phyloP scores from a whole-genome alignment of 2,113 vertebrate genomes.

The Pardalotus punctatus region DNA sequence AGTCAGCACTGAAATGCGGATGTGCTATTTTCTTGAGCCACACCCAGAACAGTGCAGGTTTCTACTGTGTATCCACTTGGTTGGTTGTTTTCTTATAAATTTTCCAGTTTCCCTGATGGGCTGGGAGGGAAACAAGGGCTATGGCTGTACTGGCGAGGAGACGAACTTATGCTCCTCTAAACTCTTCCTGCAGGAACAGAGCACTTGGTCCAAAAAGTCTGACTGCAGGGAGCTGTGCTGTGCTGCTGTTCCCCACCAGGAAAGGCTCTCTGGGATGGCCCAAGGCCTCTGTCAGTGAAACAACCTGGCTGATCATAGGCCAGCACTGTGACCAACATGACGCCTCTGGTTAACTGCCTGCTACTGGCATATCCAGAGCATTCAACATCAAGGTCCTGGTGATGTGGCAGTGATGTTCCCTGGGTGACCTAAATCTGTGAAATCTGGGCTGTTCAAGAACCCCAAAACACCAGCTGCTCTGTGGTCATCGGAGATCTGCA shows the following conservation, averaged over 20 bases:
- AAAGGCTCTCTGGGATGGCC: neutral
- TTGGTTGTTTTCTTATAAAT: neutral
- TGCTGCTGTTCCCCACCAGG: neutral
- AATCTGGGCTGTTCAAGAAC: neutral
- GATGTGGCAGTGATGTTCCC: neutral
- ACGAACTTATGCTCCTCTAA: neutral
- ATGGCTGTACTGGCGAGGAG: neutral
- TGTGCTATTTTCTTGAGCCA: neutral
- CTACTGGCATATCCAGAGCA: neutral
- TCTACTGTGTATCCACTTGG: neutral
- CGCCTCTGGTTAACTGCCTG: neutral
- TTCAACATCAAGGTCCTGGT: neutral
- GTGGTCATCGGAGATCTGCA: neutral
- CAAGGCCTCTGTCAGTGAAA: neutral
- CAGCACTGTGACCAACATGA: neutral
- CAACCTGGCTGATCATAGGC: accelerated
- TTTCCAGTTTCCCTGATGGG: neutral
- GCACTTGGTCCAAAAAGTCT: neutral
- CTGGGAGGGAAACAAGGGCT: neutral
- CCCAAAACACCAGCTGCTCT: neutral
- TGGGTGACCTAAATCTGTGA: neutral
- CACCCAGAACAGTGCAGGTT: neutral
- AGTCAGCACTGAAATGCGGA: neutral
- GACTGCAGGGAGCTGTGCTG: accelerated
- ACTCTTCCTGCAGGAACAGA: neutral